Evolutionary conservation across 1,140 invertebrate genomes (phyloP).

Genomic region (Brachystomella parvula): DNA sequence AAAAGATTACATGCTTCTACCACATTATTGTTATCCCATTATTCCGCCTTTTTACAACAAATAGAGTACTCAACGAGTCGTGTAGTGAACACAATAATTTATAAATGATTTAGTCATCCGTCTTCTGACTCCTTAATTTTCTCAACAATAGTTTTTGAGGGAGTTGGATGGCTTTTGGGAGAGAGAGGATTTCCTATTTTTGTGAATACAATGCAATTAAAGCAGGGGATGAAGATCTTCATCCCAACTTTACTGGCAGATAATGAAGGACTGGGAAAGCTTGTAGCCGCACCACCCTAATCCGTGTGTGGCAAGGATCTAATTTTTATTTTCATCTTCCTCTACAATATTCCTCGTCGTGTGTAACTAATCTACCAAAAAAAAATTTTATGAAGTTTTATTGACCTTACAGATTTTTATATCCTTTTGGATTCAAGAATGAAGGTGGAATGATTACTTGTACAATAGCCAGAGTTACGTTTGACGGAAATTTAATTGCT

Average conservation of each 20-base stretch:
- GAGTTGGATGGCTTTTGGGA: neutral
- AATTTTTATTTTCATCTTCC: too few relatives aligned
- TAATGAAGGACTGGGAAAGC: neutral
- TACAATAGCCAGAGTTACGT: neutral
- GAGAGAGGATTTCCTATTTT: neutral
- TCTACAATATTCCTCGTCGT: too few relatives aligned
- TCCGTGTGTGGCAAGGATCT: too few relatives aligned
- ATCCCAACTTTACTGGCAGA: neutral
- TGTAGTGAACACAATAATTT: neutral
- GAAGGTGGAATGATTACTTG: neutral
- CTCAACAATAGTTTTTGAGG: neutral
- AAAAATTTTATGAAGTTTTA: constrained; percentile 8
- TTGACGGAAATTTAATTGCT: neutral
- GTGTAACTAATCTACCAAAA: too few relatives aligned
- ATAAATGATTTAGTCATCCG: constrained; percentile 7
- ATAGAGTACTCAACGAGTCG: neutral
- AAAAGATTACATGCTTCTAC: too few relatives aligned
- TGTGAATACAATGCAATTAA: neutral
- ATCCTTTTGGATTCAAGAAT: neutral
- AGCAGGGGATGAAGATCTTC: neutral
- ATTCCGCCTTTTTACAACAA: constrained; percentile 4
- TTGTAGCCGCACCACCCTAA: too few relatives aligned
- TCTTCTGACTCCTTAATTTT: neutral
- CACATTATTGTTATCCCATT: neutral
- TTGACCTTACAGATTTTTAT: neutral